A percentile compares a stretch with the other conserved stretches of the same genome.
Evolutionary conservation across 2,113 vertebrate genomes (phyloP).

Genomic region (Irena cyanogastra): DNA sequence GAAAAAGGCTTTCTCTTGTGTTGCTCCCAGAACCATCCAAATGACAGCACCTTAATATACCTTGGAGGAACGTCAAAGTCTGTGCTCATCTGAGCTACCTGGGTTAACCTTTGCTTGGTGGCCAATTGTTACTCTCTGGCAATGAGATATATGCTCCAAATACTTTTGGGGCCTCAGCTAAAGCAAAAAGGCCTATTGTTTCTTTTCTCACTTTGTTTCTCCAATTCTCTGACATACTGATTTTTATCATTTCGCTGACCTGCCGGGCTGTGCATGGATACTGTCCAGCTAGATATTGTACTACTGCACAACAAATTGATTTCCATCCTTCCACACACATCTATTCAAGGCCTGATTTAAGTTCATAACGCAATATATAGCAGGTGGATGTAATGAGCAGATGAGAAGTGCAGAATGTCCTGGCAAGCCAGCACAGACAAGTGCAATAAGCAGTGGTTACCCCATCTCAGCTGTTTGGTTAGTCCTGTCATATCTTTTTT

Average conservation of each 20-base stretch:
- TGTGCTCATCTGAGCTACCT: neutral
- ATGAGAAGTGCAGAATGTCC: neutral
- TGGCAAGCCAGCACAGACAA: neutral
- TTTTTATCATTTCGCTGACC: neutral
- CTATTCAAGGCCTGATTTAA: neutral
- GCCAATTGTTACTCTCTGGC: neutral
- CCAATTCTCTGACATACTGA: neutral
- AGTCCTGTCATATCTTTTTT: neutral
- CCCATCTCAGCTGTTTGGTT: neutral
- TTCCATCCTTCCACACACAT: neutral
- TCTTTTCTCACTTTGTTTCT: neutral
- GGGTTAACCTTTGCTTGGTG: neutral
- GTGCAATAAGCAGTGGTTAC: neutral
- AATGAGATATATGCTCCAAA: neutral
- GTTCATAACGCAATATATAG: neutral
- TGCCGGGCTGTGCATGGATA: neutral
- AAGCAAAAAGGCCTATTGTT: neutral
- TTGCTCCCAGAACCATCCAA: neutral
- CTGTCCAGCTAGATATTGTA: neutral
- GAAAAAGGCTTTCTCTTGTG: neutral
- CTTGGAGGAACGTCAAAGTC: neutral
- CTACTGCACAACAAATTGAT: neutral
- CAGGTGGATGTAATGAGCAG: neutral
- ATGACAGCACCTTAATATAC: accelerated
- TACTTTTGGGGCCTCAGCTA: neutral